These are phyloP conservation scores for Eurytoma californica DNA, from an alignment of 2,888 invertebrate species.

Conservation along the genomic window DNA sequence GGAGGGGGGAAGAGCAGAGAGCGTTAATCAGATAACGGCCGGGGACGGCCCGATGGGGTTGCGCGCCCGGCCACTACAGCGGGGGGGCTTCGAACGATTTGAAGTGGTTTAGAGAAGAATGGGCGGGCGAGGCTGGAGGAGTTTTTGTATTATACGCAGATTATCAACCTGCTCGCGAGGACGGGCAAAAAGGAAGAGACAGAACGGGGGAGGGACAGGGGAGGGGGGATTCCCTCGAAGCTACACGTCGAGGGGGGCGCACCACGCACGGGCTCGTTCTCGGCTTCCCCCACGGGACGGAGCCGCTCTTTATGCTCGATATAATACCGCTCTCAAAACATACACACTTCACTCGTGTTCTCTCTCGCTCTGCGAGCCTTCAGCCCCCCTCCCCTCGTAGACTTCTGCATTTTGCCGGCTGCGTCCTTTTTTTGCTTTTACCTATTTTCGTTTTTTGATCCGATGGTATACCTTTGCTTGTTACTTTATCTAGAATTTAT, in stretches of 20 bases:
- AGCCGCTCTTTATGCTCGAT: slow-evolving; percentile 75
- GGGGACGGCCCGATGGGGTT: slow-evolving; percentile 60
- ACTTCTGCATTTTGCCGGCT: no score
- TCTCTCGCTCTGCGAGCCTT: slow-evolving; percentile 23
- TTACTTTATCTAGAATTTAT: background rate
- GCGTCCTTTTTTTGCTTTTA: no score
- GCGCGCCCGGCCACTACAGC: slow-evolving; percentile 29
- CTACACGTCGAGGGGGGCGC: slow-evolving; percentile 60
- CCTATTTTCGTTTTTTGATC: no score
- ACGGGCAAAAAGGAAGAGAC: slow-evolving; percentile 53
- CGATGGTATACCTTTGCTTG: background rate
- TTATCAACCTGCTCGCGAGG: slow-evolving; percentile 72
- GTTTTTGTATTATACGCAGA: slow-evolving; percentile 73
- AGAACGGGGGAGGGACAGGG: slow-evolving; percentile 59
- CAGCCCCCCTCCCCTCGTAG: background rate
- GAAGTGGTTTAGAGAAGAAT: slow-evolving; percentile 69
- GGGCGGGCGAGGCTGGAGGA: slow-evolving; percentile 62
- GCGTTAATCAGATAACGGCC: slow-evolving; percentile 68
- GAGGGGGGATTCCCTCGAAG: slow-evolving; percentile 55
- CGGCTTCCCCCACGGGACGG: slow-evolving; percentile 70
- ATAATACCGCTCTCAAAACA: slow-evolving; percentile 75
- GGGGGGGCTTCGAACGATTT: slow-evolving; percentile 61
- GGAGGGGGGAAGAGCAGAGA: slow-evolving; percentile 49
- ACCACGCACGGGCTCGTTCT: slow-evolving; percentile 62
- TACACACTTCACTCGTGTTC: slow-evolving; percentile 69